Evolutionary conservation across 2,797 vertebrate species (phyloP).

Genomic region (Alfaro cultratus): DNA sequence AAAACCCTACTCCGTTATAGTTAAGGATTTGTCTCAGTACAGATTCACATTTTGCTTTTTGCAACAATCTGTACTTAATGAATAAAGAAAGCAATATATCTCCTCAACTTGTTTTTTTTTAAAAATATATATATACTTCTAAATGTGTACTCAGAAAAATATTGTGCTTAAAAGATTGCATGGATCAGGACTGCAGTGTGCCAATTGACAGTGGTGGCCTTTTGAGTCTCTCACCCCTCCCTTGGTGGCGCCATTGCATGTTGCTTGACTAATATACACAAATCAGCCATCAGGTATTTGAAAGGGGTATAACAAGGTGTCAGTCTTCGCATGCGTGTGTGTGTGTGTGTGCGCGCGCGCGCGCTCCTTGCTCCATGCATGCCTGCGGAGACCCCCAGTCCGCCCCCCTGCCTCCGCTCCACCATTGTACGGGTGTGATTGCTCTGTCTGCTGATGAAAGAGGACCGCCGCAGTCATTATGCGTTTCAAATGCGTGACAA

Average conservation of each 20-base stretch:
- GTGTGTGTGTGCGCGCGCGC: neutral
- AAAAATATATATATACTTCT: too few species aligned
- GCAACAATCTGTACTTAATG: neutral
- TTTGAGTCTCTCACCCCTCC: neutral
- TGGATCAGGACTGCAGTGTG: neutral
- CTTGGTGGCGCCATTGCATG: neutral
- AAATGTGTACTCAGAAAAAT: neutral
- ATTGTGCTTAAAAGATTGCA: neutral
- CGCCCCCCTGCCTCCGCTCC: constrained; percentile 47
- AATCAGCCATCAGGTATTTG: constrained; percentile 4
- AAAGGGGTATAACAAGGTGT: constrained; percentile 23
- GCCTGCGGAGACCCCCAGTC: constrained; percentile 52
- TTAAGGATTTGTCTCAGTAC: neutral
- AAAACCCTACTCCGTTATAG: too few species aligned
- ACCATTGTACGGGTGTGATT: constrained; percentile 59
- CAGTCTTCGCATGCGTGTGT: neutral
- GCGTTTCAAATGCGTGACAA: constrained; percentile 63
- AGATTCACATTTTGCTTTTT: neutral
- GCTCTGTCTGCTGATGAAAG: constrained; percentile 66
- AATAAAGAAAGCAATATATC: neutral
- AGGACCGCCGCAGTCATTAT: constrained; percentile 55
- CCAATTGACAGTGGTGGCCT: neutral
- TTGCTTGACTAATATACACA: neutral
- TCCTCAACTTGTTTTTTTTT: neutral
- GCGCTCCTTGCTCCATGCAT: constrained; percentile 26